Base-by-base conservation (phyloP, 2,797 vertebrate genomes). In the Gobionotothen gibberifrons region DNA sequence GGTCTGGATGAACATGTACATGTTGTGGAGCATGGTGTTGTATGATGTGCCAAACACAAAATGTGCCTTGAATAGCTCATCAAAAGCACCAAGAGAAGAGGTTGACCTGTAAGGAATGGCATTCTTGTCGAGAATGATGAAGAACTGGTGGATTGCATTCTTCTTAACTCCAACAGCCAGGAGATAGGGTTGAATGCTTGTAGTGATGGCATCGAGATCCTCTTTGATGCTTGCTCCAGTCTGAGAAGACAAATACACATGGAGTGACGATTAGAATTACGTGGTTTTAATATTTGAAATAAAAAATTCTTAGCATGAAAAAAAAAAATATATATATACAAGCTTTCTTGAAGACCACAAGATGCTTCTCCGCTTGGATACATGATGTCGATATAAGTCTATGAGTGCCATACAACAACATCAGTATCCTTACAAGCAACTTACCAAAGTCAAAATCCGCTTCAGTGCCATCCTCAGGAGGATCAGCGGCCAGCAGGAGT, bases 21-120 rank as follows among this genome's bases (percentile, higher is more conserved):
- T 80, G 49, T 79, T 74, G 57, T 76, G 17, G 1, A 77, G 53
- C 62, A 49, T 70, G 6, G 39, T n/a, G 14, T 79, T 76, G 64
- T 84, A 87, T 11, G 71, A 12, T 16, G 81, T 81, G 8, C 49
- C 81, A 70, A 89, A 86, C 0, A 87, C 79, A 66, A 53, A 84
- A 42, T 83, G 82, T 8, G 48, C 74, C 21, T 87, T 87, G 61
- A 89, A 77, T 5, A 88, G 39, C 40, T 87, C 29, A 10, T 87
- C 77, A 43, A 84, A 84, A 0, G 81, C 77, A 60, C 69, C 51
- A 72, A 79, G 53, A 3, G 81, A 82, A 26, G 39, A 60, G 26
- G 65, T 11, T 22, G 82, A 85, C 58, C 5, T 86, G 81, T 63
- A 84, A 5, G 57, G 13, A 2, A 82, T 78, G 59, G 59, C 67